Percentiles rank a stretch among this genome's conserved stretches.
Conservation (phyloP, 2,797 vertebrate genomes). For the Mormyrops boulengeri region DNA sequence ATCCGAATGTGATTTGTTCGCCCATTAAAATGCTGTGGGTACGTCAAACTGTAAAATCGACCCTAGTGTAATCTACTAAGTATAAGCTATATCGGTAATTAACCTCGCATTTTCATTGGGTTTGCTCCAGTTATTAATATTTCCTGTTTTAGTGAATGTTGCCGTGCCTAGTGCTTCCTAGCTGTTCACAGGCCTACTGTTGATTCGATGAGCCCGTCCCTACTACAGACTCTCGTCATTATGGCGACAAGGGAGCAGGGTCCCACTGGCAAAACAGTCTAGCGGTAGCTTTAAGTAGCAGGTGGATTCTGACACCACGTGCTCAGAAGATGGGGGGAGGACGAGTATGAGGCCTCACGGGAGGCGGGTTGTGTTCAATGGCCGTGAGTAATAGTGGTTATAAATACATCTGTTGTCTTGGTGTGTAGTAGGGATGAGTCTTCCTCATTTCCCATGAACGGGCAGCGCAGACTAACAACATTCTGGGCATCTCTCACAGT, state of each 20-base stretch:
- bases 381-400: background rate
- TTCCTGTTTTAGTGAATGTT: background rate
- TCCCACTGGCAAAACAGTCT: background rate
- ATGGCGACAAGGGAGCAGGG: slow-evolving; percentile 4
- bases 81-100: background rate
- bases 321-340: background rate
- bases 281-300: background rate
- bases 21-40: background rate
- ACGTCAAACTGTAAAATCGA: background rate
- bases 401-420: background rate
- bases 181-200: background rate
- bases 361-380: background rate
- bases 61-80: background rate
- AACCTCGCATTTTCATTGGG: background rate
- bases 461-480: background rate
- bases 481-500: background rate
- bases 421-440: background rate
- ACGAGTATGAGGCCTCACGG: background rate
- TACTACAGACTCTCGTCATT: slow-evolving; percentile 5
- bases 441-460: background rate
- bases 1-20: background rate
- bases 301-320: background rate
- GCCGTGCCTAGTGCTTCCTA: background rate
- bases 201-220: background rate
- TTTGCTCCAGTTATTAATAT: background rate